These are phyloP conservation scores for Cyrtorhinus lividipennis DNA, from an alignment of 1,140 invertebrate genomes.

Conservation along the genomic window DNA sequence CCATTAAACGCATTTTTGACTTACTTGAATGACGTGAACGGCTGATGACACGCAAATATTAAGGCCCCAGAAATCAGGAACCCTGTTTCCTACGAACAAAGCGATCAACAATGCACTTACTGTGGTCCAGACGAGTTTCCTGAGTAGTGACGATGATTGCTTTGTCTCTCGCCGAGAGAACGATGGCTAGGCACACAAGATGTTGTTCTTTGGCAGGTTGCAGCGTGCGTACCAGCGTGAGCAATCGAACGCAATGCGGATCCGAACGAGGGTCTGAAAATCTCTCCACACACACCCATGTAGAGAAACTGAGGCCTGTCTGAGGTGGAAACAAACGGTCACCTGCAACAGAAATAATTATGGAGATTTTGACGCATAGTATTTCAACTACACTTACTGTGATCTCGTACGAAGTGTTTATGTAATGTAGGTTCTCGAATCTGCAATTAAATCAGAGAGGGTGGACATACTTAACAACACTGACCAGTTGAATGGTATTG, in stretches of 20 bases:
- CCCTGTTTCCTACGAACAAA: too few relatives aligned
- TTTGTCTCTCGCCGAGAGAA: constrained; percentile 79
- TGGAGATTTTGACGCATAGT: too few relatives aligned
- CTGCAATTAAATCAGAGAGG: too few relatives aligned
- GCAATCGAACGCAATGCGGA: constrained; percentile 79
- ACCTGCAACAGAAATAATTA: constrained; percentile 41
- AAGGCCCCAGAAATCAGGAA: too few relatives aligned
- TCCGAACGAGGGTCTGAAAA: constrained; percentile 80
- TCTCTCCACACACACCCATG: constrained; percentile 95
- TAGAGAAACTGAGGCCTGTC: constrained; percentile 83
- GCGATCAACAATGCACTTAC: too few relatives aligned
- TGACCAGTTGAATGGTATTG: too few relatives aligned
- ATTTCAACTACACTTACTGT: not conserved
- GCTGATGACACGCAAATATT: too few relatives aligned
- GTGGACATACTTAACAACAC: too few relatives aligned
- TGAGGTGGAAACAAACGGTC: constrained; percentile 89
- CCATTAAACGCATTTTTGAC: too few relatives aligned
- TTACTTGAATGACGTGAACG: too few relatives aligned
- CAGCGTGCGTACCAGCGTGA: constrained; percentile 77
- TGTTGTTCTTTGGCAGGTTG: constrained; percentile 58
- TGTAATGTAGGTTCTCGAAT: too few relatives aligned
- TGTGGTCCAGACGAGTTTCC: constrained; percentile 77
- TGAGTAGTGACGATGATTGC: constrained; percentile 87
- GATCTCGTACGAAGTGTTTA: not conserved
- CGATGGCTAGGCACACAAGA: constrained; percentile 73